These are phyloP conservation scores for Haliaeetus leucogaster DNA, from an alignment of 2,113 vertebrate species.

Conservation along the genomic window DNA sequence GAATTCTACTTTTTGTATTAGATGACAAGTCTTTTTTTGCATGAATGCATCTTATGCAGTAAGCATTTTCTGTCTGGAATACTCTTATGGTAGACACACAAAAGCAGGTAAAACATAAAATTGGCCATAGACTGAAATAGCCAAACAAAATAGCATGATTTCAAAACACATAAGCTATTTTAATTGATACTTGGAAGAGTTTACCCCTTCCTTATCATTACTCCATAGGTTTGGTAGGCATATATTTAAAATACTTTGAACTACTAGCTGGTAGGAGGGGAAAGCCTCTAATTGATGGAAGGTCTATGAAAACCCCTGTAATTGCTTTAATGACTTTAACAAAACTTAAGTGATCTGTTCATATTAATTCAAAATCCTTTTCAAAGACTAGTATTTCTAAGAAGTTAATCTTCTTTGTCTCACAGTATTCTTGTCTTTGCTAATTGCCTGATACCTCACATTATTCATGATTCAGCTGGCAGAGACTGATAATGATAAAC, in stretches of 20 bases:
- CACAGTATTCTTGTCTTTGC: not conserved
- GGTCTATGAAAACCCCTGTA: not conserved
- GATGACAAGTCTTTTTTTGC: not conserved
- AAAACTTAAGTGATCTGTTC: not conserved
- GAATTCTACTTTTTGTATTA: not conserved
- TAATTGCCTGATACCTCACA: not conserved
- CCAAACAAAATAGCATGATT: not conserved
- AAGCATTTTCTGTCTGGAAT: not conserved
- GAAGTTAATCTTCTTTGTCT: not conserved
- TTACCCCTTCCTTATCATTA: not conserved
- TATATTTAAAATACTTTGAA: not conserved
- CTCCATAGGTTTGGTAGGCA: not conserved
- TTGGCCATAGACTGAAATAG: not conserved
- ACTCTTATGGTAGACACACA: not conserved
- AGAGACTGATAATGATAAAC: not conserved
- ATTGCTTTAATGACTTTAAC: not conserved
- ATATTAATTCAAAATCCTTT: not conserved
- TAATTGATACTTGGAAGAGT: not conserved
- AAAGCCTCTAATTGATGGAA: not conserved
- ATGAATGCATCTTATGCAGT: not conserved
- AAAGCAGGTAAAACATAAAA: not conserved
- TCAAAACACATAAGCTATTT: not conserved
- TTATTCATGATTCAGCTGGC: not conserved
- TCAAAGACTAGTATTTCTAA: not conserved
- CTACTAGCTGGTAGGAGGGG: not conserved